Evolutionary conservation across 2,113 vertebrate genomes (phyloP), one percentile per base, ranked within the genome.

Genomic region (Ammodytes dubius): DNA sequence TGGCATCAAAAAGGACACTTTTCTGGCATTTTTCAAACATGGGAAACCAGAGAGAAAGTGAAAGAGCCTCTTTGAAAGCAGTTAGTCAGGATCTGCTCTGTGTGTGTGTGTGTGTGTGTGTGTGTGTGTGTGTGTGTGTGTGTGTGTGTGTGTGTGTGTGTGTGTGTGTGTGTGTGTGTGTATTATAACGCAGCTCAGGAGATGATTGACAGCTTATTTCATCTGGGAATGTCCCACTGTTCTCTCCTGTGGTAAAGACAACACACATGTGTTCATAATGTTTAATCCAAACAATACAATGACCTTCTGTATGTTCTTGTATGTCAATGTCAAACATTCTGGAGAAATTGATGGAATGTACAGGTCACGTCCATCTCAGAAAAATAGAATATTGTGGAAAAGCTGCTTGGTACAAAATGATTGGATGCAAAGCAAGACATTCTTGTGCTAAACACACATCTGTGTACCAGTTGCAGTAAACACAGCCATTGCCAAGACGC

Each of bases 381-480:
- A 27, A 27, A 27, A 27, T 27, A 27, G 27, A 27, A 27, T 27
- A 27, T 27, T 2, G 27, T 27, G 27, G 27, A 27, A 27, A 27
- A 27, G 27, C 27, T 27, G 27, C 27, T 27, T 27, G 27, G 27
- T 27, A 27, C 27, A 27, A 65, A 74, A 58, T 70, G 13, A 47
- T 40, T 15, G 52, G 60, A 56, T 81, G 61, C 58, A 42, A 66
- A 60, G 61, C 58, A 42, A 66, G 57, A 60, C 56, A 49, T 65
- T 10, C 59, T 57, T 40, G 37, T 69, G 83, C 42, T 35, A 35
- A 84, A 71, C 69, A 75, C 64, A 63, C 60, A 77, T 56, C 45
- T 70, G 80, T 39, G 63, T 73, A 72, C 14, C 27, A 27, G 1
- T 27, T 27, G 27, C 27, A 27, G 27, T 27, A 27, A 27, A 27